Percentiles rank a stretch among this genome's conserved stretches.
phyloP scores from a whole-genome alignment of 2,113 vertebrate genomes.

The Festucalex cinctus region DNA sequence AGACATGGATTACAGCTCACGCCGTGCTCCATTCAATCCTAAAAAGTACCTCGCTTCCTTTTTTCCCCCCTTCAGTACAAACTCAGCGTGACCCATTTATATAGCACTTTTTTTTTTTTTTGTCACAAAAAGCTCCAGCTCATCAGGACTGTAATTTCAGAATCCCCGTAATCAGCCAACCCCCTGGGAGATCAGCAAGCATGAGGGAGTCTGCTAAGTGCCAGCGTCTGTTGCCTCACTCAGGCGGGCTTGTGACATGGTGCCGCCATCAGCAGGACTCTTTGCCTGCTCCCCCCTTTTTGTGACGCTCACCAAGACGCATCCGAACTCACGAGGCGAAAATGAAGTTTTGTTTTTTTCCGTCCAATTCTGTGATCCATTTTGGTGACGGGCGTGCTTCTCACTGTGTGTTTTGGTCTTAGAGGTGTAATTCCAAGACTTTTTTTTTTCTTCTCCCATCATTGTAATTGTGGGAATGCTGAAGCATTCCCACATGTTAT shows the following conservation, averaged over 20 bases:
- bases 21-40: constrained; percentile 17
- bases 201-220: constrained; percentile 67
- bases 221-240: constrained; percentile 60
- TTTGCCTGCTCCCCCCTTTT: constrained; percentile 31
- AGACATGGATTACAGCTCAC: constrained; percentile 11
- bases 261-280: constrained; percentile 33
- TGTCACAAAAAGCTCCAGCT: constrained; percentile 56
- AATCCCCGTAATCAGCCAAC: constrained; percentile 71
- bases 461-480: too few relatives aligned
- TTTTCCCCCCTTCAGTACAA: constrained; percentile 7
- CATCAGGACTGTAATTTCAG: constrained; percentile 74
- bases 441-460: background rate
- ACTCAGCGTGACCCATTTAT: constrained; percentile 59
- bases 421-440: constrained; percentile 39
- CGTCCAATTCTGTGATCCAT: constrained; percentile 47
- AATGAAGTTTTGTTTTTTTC: constrained; percentile 52
- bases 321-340: constrained; percentile 24
- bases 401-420: constrained; percentile 18
- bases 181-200: constrained; percentile 65
- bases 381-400: constrained; percentile 39
- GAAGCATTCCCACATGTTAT: too few relatives aligned
- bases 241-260: constrained; percentile 51
- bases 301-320: constrained; percentile 35
- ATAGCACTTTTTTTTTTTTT: constrained; percentile 33
- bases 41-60: constrained; percentile 17